Conservation (phyloP, 2,797 vertebrate genomes). For the Catharus ustulatus region DNA sequence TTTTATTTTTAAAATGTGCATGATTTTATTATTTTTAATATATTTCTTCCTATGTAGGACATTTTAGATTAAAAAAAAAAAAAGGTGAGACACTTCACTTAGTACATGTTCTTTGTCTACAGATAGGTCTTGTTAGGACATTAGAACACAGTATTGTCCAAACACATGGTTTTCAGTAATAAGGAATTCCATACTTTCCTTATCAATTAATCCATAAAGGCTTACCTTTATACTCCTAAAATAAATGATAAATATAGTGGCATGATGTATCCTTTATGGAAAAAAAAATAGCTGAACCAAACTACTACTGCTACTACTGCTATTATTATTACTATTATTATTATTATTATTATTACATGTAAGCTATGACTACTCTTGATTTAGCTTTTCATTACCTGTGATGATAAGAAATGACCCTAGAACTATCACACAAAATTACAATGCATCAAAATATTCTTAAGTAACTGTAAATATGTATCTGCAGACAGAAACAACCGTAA, state of each 20-base stretch:
- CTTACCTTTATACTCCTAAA: background rate
- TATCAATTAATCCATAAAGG: background rate
- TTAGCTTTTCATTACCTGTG: background rate
- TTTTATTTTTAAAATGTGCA: background rate
- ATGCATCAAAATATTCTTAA: background rate
- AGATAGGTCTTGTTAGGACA: background rate
- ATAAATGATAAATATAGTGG: background rate
- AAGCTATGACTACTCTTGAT: background rate
- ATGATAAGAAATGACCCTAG: background rate
- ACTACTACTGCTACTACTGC: background rate
- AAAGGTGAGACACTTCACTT: fast-evolving
- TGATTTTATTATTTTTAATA: background rate
- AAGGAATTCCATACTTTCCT: background rate
- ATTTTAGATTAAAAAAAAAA: background rate
- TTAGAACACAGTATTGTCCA: background rate
- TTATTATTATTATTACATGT: background rate
- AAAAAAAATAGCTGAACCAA: background rate
- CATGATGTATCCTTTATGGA: background rate
- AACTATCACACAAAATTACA: background rate
- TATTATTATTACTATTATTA: background rate
- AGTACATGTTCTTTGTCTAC: no score
- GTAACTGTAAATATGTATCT: background rate
- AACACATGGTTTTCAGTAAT: background rate
- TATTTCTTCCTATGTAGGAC: fast-evolving
- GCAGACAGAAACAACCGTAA: background rate